Evolutionary conservation across 1,140 invertebrate species (phyloP), one percentile per base, ranked within the genome.

Genomic region (Drosophila navojoa): DNA sequence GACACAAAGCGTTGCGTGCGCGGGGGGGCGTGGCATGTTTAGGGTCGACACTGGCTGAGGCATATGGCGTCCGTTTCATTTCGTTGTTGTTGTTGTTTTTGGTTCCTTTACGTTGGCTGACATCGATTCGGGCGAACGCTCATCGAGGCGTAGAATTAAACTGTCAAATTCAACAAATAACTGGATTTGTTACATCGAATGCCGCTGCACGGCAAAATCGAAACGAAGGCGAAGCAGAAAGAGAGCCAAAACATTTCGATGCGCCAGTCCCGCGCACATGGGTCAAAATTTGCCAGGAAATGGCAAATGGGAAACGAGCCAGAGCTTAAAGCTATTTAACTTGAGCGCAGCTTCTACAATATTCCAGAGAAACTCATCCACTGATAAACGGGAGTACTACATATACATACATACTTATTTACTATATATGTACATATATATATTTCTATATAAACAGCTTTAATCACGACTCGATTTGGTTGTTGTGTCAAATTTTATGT

Each of bases 81-180:
- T 72, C 32, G 42, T 22, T 45, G 15, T 49, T 47, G 22, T 13
- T 64, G 13, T 76, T 42, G 38, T 29, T 44, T 25, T 47, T 47
- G 38, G n/a, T 47, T 45, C 42, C 16, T 16, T 16, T 15, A 15
- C 42, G 6, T 53, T 47, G 16, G 29, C 15, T 57, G 42, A 25
- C 53, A 67, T 55, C 64, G 71, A 72, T 76, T 72, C 25, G 57
- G 58, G 54, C 62, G 72, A 63, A 75, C 67, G 82, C 67, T 90
- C 86, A 90, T 64, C 79, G 86, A 90, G 82, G 86, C 86, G 81
- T 90, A 82, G 86, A 90, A 90, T 90, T 90, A 81, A 90, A 90
- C 86, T 90, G 86, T 90, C 86, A 90, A 90, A 90, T 89, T 84
- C 85, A 89, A 89, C 84, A 85, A 84, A 84, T 84, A 84, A 84